Percentiles rank a stretch among this genome's conserved stretches.
These are phyloP conservation scores for Labeo rohita DNA, from an alignment of 2,113 vertebrate genomes.

Conservation along the genomic window DNA sequence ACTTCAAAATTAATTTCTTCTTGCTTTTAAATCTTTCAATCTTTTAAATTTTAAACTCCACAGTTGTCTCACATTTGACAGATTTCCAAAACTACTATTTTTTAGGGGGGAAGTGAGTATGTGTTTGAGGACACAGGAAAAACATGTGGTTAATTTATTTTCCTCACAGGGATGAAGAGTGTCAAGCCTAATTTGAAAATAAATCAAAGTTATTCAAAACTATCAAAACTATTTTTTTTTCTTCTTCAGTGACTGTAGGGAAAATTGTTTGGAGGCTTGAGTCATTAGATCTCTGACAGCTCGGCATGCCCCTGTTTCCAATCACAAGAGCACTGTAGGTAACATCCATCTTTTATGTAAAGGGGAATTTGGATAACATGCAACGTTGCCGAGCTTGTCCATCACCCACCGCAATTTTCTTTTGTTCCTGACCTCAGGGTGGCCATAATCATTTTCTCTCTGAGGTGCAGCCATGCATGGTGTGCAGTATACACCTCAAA, in stretches of 20 bases:
- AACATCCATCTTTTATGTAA: slow-evolving; percentile 36
- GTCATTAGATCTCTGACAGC: slow-evolving; percentile 24
- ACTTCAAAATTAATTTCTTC: background rate
- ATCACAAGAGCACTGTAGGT: slow-evolving; percentile 10
- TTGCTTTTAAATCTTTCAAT: background rate
- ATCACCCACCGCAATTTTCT: slow-evolving; percentile 8
- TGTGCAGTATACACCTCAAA: background rate
- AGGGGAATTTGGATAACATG: slow-evolving; percentile 12
- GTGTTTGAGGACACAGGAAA: background rate
- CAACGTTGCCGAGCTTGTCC: background rate
- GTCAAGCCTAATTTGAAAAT: slow-evolving; percentile 14
- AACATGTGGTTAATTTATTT: background rate
- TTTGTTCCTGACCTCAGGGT: slow-evolving; percentile 31
- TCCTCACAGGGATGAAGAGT: background rate
- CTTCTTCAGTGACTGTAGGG: background rate
- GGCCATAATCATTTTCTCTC: slow-evolving; percentile 38
- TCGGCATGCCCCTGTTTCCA: slow-evolving; percentile 9
- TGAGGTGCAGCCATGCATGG: slow-evolving; percentile 15
- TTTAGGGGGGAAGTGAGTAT: background rate
- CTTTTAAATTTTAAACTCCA: background rate
- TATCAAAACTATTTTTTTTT: background rate
- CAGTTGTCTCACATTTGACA: background rate
- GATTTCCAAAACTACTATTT: background rate
- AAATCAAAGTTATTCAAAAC: slow-evolving; percentile 28
- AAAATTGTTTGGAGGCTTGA: slow-evolving; percentile 1